Evolutionary conservation across 2,888 invertebrate species (phyloP).

Genomic region (Anthophora plumipes): DNA sequence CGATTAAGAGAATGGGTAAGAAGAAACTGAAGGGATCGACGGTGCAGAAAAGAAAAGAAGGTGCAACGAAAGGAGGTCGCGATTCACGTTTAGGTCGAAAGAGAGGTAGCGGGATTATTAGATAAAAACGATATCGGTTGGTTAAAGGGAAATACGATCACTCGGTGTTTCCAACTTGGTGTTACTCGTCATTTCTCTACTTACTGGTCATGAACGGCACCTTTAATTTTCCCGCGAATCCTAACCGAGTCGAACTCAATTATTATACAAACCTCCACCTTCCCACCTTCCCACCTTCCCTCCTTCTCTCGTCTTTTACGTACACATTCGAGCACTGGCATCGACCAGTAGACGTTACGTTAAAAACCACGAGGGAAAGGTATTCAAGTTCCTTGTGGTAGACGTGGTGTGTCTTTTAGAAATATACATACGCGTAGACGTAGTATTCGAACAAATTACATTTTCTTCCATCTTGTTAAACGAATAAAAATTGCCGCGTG

Average conservation of each 20-base stretch:
- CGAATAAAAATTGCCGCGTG: background rate
- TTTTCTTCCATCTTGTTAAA: too few species aligned
- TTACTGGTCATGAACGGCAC: constrained; percentile 38
- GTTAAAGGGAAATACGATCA: background rate
- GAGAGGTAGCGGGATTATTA: constrained; percentile 23
- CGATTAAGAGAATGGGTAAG: constrained; percentile 11
- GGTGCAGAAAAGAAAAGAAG: constrained; percentile 9
- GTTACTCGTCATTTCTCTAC: constrained; percentile 18
- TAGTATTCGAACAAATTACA: too few species aligned
- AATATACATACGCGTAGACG: too few species aligned
- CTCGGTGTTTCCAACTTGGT: constrained; percentile 15
- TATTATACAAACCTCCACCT: too few species aligned
- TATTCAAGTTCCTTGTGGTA: too few species aligned
- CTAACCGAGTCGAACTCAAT: too few species aligned
- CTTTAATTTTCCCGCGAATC: constrained; percentile 66
- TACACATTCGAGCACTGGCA: constrained; percentile 16
- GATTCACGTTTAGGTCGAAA: background rate
- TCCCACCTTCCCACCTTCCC: too few species aligned
- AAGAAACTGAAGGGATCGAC: constrained; percentile 11
- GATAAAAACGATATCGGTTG: constrained; percentile 26
- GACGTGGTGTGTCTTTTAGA: too few species aligned
- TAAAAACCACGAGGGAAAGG: too few species aligned
- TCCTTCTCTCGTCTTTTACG: constrained; percentile 27
- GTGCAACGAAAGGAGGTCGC: background rate
- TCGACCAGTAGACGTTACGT: background rate